Conservation (phyloP, 2,113 vertebrate genomes). For the Coracopsis vasa region DNA sequence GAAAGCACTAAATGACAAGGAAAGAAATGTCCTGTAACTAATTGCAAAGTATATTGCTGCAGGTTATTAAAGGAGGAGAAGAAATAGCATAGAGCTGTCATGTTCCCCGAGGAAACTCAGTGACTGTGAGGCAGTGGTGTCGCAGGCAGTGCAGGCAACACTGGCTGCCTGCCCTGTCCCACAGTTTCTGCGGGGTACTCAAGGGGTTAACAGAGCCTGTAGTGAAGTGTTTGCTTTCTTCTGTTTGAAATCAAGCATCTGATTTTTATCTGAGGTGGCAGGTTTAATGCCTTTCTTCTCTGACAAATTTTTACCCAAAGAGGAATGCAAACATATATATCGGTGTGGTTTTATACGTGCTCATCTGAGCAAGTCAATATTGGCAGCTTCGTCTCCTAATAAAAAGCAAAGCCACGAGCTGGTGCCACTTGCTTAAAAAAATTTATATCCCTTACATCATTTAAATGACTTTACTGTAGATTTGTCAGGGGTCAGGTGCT, state of each 20-base stretch:
- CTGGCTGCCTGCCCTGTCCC: background rate
- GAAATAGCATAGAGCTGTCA: background rate
- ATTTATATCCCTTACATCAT: background rate
- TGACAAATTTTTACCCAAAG: constrained; percentile 72
- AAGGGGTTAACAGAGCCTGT: constrained; percentile 60
- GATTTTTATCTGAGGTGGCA: constrained; percentile 78
- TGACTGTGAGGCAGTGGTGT: accelerated
- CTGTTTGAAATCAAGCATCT: constrained; percentile 82
- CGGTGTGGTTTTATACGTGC: constrained; percentile 37
- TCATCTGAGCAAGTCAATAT: constrained; percentile 40
- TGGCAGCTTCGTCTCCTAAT: constrained; percentile 47
- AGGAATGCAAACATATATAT: constrained; percentile 75
- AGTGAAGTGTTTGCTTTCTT: constrained; percentile 73
- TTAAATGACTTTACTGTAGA: background rate
- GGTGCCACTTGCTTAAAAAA: constrained; percentile 24
- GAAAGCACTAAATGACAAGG: background rate
- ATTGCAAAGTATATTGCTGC: background rate
- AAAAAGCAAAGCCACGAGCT: constrained; percentile 45
- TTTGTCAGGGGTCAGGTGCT: background rate
- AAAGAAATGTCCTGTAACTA: background rate
- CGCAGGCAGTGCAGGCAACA: accelerated
- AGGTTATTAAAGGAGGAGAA: background rate
- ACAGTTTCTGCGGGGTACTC: background rate
- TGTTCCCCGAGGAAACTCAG: background rate
- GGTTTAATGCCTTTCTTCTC: constrained; percentile 77